Evolutionary conservation across 2,113 vertebrate species (phyloP), one percentile per base, ranked within the genome.

Genomic region (Panthera uncia): DNA sequence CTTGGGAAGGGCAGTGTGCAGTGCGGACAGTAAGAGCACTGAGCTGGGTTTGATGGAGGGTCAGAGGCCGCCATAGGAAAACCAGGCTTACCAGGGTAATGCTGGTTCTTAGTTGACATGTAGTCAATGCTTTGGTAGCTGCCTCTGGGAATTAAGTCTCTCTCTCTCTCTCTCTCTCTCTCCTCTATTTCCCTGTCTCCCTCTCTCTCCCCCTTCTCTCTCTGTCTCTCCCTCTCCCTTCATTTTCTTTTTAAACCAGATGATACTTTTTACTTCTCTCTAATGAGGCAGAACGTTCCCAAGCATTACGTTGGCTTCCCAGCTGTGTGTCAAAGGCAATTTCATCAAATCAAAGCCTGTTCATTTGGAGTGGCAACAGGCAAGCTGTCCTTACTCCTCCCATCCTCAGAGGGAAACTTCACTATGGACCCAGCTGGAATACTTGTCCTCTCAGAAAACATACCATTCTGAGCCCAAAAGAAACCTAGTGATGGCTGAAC

Each of bases 391-490:
- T 36, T 1, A 0, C 57, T 13, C 50, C 36, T 96, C 48, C 52
- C 48, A 2, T 27, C 79, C 66, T 29, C 9, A 5, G 61, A 85
- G 50, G 69, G 36, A 12, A 45, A 38, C 27, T n/a, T 21, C 31
- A 38, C 71, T 31, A 1, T 3, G 41, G 73, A 16, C 65, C 36
- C 1, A 12, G 25, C n/a, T 23, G 25, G 57, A 57, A 63, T 31
- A 41, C 18, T 80, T 85, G 36, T n/a, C 79, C 23, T 83, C 61
- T 91, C 68, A 86, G 78, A 82, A 98, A 81, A 61, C 29, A 36
- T 31, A n/a, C 52, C 15, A 7, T 33, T 45, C 14, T 11, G 45
- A 76, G 16, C 4, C 27, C 41, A 50, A 33, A 94, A 82, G 84
- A 92, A 91, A 36, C 27, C 9, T 76, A 66, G 18, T 25, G n/a